Percentiles rank a stretch among this genome's conserved stretches.
Conservation (phyloP, 2,888 invertebrate genomes). For the Syrphus vitripennis region DNA sequence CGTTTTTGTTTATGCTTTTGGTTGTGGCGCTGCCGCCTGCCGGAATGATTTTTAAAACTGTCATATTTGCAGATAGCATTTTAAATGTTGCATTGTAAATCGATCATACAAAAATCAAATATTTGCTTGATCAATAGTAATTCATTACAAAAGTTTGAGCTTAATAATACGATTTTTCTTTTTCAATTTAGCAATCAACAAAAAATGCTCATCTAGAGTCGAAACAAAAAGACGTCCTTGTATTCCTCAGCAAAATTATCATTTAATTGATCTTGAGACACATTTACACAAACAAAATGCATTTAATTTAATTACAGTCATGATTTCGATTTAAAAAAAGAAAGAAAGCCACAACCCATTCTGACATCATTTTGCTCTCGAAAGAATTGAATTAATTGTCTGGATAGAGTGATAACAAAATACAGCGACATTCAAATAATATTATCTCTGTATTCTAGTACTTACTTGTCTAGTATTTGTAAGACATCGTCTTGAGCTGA, state of each 20-base stretch:
- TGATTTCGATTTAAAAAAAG: conserved; percentile 12
- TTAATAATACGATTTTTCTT: no score
- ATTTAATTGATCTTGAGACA: conserved; percentile 19
- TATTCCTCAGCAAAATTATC: background rate
- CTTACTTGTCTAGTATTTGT: conserved; percentile 84
- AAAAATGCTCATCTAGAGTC: background rate
- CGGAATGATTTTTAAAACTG: no score
- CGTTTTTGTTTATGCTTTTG: no score
- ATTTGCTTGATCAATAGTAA: no score
- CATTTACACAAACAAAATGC: background rate
- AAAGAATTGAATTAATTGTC: conserved; percentile 23
- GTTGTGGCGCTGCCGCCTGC: no score
- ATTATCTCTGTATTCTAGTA: no score
- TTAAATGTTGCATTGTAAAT: no score
- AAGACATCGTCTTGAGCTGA: conserved; percentile 94
- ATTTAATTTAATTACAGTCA: conserved; percentile 27
- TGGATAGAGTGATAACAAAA: conserved; percentile 9
- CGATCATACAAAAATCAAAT: no score
- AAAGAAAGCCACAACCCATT: conserved; percentile 6
- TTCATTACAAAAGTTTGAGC: no score
- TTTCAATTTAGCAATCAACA: no score
- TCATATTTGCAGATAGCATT: no score
- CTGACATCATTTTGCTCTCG: conserved; percentile 53
- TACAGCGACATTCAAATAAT: background rate
- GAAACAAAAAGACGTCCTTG: background rate